These are phyloP conservation scores for Xiphias gladius DNA, from an alignment of 2,113 vertebrate genomes.

Conservation along the genomic window DNA sequence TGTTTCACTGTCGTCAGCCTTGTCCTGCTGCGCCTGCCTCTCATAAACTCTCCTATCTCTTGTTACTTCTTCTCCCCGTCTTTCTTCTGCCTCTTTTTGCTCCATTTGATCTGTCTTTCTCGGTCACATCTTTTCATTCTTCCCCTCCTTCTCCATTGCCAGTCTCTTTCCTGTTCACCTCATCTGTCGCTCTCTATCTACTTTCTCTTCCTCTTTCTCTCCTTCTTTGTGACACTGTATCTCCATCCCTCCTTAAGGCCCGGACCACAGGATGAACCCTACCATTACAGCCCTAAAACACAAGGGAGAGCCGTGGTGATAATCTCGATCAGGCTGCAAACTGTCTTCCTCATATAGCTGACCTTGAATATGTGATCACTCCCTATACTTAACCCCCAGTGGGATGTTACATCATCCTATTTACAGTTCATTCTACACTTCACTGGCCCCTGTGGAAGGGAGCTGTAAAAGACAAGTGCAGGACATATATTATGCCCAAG, in stretches of 20 bases:
- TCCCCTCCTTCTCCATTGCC: not conserved
- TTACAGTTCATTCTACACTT: constrained; percentile 27
- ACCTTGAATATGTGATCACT: constrained; percentile 53
- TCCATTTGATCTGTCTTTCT: constrained; percentile 34
- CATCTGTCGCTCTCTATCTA: constrained; percentile 10
- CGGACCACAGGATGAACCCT: not conserved
- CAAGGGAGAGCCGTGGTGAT: constrained; percentile 13
- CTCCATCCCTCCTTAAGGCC: constrained; percentile 1
- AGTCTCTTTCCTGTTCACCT: constrained; percentile 38
- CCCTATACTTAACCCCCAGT: constrained; percentile 1
- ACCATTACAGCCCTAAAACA: constrained; percentile 23
- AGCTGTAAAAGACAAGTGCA: constrained; percentile 20
- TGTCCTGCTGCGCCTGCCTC: constrained; percentile 2
- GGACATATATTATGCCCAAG: constrained; percentile 11
- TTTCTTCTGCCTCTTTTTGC: constrained; percentile 16
- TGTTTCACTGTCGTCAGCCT: constrained; percentile 18
- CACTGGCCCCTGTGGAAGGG: not conserved
- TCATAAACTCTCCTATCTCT: constrained; percentile 27
- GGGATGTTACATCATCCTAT: constrained; percentile 48
- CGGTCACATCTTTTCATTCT: constrained; percentile 12
- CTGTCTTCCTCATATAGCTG: constrained; percentile 13
- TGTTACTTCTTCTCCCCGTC: not conserved
- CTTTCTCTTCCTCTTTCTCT: not conserved
- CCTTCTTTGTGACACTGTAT: not conserved
- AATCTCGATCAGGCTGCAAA: not conserved